These are phyloP conservation scores for Drosophila merina DNA, from an alignment of 2,888 invertebrate species.

Conservation along the genomic window DNA sequence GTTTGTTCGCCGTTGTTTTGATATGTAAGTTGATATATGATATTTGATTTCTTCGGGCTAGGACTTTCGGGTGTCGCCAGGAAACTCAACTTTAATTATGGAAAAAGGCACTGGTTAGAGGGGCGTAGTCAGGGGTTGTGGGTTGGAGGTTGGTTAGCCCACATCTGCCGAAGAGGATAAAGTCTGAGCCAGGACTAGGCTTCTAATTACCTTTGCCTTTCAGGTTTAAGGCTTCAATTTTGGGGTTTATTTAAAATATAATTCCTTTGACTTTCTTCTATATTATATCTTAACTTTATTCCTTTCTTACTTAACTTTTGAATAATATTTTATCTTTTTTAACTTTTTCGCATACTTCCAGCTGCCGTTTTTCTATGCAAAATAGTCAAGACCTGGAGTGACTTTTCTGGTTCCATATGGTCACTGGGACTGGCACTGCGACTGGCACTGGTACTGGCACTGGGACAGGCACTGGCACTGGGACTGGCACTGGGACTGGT, in stretches of 20 bases:
- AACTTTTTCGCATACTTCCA: slow-evolving; percentile 45
- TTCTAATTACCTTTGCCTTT: too few species aligned
- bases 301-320: too few species aligned
- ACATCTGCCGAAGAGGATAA: background rate
- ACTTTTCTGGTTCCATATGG: slow-evolving; percentile 29
- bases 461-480: background rate
- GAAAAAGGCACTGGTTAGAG: slow-evolving; percentile 13
- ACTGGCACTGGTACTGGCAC: background rate
- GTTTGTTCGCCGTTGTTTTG: slow-evolving; percentile 65
- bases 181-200: too few species aligned
- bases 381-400: slow-evolving; percentile 33
- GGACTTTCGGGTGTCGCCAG: slow-evolving; percentile 25
- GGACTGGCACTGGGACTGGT: slow-evolving; percentile 8
- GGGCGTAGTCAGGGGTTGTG: background rate
- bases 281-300: too few species aligned
- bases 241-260: too few species aligned
- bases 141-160: background rate
- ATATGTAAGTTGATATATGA: slow-evolving; percentile 79
- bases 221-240: too few species aligned
- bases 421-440: background rate
- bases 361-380: slow-evolving; percentile 58
- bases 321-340: background rate
- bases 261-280: too few species aligned
- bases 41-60: slow-evolving; percentile 66
- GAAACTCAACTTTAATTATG: slow-evolving; percentile 59